phyloP scores from a whole-genome alignment of 2,888 invertebrate species.

The Leptopilina syphax region DNA sequence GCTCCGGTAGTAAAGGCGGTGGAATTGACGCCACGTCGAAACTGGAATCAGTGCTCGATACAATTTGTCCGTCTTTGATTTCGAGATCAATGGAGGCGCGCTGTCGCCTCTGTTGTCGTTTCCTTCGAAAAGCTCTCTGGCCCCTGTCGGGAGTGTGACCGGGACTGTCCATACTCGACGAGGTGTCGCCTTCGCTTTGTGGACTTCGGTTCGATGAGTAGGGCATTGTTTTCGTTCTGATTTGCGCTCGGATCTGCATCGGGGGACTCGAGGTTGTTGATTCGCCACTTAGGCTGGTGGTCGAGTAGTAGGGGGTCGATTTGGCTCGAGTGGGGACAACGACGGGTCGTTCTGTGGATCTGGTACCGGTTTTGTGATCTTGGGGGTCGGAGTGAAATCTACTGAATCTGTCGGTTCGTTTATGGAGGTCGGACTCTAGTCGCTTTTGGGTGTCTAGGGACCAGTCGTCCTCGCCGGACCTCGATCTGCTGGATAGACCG shows the following conservation, averaged over 20 bases:
- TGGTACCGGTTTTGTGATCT: constrained; percentile 72
- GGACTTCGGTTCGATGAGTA: constrained; percentile 72
- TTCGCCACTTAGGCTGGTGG: constrained; percentile 81
- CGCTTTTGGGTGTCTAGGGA: constrained; percentile 64
- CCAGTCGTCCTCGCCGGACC: constrained; percentile 70
- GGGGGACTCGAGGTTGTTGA: constrained; percentile 78
- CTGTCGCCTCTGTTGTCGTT: constrained; percentile 73
- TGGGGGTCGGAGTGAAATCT: constrained; percentile 66
- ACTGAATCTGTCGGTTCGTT: constrained; percentile 55
- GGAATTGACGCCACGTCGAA: constrained; percentile 87
- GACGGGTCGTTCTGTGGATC: constrained; percentile 79
- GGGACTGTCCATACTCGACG: constrained; percentile 76
- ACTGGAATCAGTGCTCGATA: constrained; percentile 82
- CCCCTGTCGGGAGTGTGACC: constrained; percentile 73
- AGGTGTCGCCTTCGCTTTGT: constrained; percentile 75
- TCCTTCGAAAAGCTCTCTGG: constrained; percentile 72
- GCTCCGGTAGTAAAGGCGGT: constrained; percentile 86
- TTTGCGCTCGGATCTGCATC: constrained; percentile 72
- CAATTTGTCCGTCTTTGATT: constrained; percentile 74
- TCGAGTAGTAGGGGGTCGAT: constrained; percentile 75
- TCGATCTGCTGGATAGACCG: constrained; percentile 62
- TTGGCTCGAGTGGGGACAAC: constrained; percentile 76
- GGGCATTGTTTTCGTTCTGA: constrained; percentile 74
- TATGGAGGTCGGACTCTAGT: constrained; percentile 45
- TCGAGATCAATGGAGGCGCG: constrained; percentile 75